Percentiles rank a stretch among this genome's conserved stretches.
Evolutionary conservation across 2,888 invertebrate genomes (phyloP).

Genomic region (Tuta absoluta): DNA sequence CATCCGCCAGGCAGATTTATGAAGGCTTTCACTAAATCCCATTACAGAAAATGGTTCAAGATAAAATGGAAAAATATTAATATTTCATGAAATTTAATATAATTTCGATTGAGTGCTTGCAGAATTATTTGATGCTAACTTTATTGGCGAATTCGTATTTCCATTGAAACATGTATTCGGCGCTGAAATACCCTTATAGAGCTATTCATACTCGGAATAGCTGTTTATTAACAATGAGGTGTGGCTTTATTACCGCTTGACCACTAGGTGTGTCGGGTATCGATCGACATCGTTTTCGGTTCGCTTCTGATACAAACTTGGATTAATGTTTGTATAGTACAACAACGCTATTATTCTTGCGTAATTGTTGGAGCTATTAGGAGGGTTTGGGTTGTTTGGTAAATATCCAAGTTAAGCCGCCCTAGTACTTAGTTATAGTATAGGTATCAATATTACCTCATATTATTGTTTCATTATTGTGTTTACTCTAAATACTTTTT

Average conservation of each 20-base stretch:
- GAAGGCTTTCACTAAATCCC: conserved; percentile 19
- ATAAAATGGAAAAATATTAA: conserved; percentile 15
- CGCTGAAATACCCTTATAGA: conserved; percentile 23
- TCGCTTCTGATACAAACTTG: conserved; percentile 15
- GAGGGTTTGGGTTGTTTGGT: conserved; percentile 5
- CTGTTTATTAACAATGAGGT: conserved; percentile 64
- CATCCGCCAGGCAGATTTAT: conserved; percentile 21
- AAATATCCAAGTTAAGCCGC: not conserved
- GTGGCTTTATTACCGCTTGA: conserved; percentile 59
- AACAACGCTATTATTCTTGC: not conserved
- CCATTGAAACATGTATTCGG: not conserved
- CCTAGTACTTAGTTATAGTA: too few species aligned
- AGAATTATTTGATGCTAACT: not conserved
- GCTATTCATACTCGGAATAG: conserved; percentile 51
- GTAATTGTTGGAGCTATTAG: conserved; percentile 1
- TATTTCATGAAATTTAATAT: conserved; percentile 2
- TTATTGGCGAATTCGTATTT: not conserved
- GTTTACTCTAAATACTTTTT: too few species aligned
- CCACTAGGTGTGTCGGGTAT: conserved; percentile 60
- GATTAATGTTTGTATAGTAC: not conserved
- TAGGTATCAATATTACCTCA: too few species aligned
- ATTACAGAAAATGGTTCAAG: conserved; percentile 25
- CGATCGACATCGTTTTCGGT: conserved; percentile 48
- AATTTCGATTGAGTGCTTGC: not conserved
- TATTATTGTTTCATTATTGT: too few species aligned